Percentiles rank a stretch among this genome's conserved stretches.
These are phyloP conservation scores for Cheilosia urbana DNA, from an alignment of 2,888 invertebrate species.

Conservation along the genomic window DNA sequence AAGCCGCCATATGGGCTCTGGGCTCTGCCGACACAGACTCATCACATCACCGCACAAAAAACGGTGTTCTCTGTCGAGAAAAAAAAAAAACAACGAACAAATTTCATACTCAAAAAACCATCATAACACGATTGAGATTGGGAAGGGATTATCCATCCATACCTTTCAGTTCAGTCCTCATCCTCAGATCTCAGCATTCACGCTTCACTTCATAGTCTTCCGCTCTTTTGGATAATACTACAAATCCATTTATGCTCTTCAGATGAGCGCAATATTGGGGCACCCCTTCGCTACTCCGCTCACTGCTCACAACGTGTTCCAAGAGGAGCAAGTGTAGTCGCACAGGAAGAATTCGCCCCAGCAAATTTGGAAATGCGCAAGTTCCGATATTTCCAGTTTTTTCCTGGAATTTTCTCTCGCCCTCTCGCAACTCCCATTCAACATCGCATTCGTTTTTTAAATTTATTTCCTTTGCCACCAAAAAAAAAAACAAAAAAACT, in stretches of 20 bases:
- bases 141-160: conserved; percentile 38
- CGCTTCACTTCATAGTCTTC: conserved; percentile 38
- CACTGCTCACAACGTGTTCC: neutral
- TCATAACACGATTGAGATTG: conserved; percentile 48
- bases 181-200: conserved; percentile 9
- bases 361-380: conserved; percentile 55
- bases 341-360: neutral
- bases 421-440: conserved; percentile 17
- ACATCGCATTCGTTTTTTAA: conserved; percentile 35
- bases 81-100: conserved; percentile 3
- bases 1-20: conserved; percentile 58
- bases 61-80: neutral
- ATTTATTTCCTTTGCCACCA: neutral
- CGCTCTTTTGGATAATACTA: conserved; percentile 46
- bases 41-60: neutral
- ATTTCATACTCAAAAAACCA: neutral
- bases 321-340: too few relatives aligned
- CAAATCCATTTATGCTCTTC: conserved; percentile 48
- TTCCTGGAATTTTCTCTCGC: conserved; percentile 32
- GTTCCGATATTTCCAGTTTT: conserved; percentile 51
- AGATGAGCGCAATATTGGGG: conserved; percentile 21
- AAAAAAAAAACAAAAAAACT: neutral
- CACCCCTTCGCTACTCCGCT: conserved; percentile 2
- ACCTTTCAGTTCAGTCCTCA: too few relatives aligned
- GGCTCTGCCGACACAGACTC: neutral